Evolutionary conservation across 92 coral and sea anemone genomes (phyloP), one percentile per base, ranked within the genome.

Genomic region (Umimayanthus chanpuru): DNA sequence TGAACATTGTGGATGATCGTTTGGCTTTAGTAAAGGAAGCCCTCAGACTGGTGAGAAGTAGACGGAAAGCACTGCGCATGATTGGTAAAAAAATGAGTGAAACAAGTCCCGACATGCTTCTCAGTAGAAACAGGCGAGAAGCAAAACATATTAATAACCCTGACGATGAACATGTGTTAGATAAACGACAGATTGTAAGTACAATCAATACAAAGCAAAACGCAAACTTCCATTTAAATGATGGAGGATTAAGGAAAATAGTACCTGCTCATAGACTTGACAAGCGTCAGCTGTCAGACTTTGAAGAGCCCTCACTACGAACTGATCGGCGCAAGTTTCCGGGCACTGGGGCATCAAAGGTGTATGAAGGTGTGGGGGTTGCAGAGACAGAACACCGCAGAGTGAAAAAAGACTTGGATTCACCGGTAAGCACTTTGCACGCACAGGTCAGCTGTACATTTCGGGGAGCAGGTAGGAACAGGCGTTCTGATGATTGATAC

Each of bases 361-460:
- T 18, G 18, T 64, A 61, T 81, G 43, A 12, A 65, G 36, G 28
- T 66, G 73, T 38, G 30, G 66, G 56, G 28, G 75, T 20, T 16
- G 0, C 26, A 26, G 29, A 14, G 9, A 38, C 29, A 66, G 32
- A 70, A 36, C 86, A 81, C n/a, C 76, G 56, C 36, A 65, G 76
- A 81, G 86, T 81, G 72, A 81, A 81, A 40, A 81, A 65, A 66
- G 86, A 81, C 36, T 66, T 66, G 72, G 76, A 81, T 7, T 38
- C 18, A 23, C 76, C 86, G 76, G 86, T 81, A 81, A 66, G 76
- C 39, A 61, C 15, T 80, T 7, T 18, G 39, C 65, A 14, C 65
- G 6, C 65, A 9, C 15, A 20, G n/a, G 21, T 21, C 15, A 53
- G 58, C 18, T 53, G 18, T 12, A 53, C 20, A 53, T 53, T 3